Conservation (phyloP, 1,140 invertebrate genomes). For the Bathynomus jamesi region DNA sequence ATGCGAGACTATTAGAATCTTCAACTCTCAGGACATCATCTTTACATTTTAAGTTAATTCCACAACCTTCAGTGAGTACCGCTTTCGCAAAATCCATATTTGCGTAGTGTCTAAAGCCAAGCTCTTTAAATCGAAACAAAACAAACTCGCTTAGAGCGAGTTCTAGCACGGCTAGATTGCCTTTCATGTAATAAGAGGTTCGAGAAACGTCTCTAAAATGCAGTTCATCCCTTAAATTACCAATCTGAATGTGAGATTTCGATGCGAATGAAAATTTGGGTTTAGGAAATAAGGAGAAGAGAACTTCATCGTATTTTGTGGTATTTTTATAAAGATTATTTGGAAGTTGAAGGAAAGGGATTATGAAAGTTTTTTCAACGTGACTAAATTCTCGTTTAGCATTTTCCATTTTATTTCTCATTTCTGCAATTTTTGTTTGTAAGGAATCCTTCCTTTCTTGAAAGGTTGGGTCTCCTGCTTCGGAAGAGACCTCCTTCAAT, state of each 20-base stretch:
- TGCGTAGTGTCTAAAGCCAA: not conserved
- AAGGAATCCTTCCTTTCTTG: not conserved
- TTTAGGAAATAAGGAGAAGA: not conserved
- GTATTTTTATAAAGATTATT: not conserved
- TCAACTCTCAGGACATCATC: not conserved
- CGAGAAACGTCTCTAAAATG: not conserved
- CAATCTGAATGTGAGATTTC: not conserved
- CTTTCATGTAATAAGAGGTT: not conserved
- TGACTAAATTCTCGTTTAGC: not conserved
- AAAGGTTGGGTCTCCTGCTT: no score
- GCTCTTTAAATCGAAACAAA: not conserved
- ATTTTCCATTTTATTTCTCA: not conserved
- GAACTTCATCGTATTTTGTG: not conserved
- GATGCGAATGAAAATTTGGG: not conserved
- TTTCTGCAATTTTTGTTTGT: not conserved
- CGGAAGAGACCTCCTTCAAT: not conserved
- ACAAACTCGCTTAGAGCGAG: not conserved
- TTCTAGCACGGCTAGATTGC: not conserved
- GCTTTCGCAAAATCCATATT: not conserved
- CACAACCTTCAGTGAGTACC: not conserved
- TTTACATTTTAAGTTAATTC: not conserved
- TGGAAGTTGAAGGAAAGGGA: not conserved
- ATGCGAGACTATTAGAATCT: not conserved
- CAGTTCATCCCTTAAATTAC: not conserved
- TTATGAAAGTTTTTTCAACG: not conserved